These are phyloP conservation scores for Elgaria multicarinata DNA, from an alignment of 2,113 vertebrate species.

Conservation along the genomic window DNA sequence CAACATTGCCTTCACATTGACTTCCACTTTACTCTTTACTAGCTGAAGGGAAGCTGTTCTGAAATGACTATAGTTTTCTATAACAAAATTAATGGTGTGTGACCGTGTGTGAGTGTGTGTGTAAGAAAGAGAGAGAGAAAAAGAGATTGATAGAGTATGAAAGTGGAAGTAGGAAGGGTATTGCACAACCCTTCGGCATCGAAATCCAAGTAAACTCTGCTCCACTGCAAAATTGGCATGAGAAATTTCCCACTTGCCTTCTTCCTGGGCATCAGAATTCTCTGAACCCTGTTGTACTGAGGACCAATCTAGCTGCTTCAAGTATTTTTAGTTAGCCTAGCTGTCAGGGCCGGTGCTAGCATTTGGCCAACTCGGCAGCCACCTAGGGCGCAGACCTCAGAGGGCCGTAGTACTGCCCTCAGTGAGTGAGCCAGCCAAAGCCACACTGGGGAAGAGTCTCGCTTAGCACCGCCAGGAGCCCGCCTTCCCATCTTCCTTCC, in stretches of 20 bases:
- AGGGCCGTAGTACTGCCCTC: too few relatives aligned
- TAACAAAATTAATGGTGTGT: constrained; percentile 14
- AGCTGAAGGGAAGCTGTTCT: constrained; percentile 27
- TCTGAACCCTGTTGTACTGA: background rate
- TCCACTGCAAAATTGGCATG: background rate
- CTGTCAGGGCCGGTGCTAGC: too few relatives aligned
- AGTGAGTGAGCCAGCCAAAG: too few relatives aligned
- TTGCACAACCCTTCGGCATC: background rate
- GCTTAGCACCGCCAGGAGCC: too few relatives aligned
- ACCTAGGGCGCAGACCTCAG: too few relatives aligned
- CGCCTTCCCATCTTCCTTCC: too few relatives aligned
- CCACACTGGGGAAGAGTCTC: too few relatives aligned
- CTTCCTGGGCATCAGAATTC: background rate
- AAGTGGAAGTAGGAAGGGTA: background rate
- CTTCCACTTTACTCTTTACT: background rate
- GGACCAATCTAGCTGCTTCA: background rate
- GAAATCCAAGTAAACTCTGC: background rate
- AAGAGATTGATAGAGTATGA: background rate
- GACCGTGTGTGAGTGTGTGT: background rate
- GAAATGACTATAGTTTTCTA: constrained; percentile 24
- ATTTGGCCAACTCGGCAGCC: too few relatives aligned
- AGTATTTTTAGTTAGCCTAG: background rate
- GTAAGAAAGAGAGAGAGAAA: background rate
- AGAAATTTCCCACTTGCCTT: background rate
- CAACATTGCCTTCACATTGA: constrained; percentile 18